Conservation (phyloP, 1,140 invertebrate genomes). For the Drosophila miranda region DNA sequence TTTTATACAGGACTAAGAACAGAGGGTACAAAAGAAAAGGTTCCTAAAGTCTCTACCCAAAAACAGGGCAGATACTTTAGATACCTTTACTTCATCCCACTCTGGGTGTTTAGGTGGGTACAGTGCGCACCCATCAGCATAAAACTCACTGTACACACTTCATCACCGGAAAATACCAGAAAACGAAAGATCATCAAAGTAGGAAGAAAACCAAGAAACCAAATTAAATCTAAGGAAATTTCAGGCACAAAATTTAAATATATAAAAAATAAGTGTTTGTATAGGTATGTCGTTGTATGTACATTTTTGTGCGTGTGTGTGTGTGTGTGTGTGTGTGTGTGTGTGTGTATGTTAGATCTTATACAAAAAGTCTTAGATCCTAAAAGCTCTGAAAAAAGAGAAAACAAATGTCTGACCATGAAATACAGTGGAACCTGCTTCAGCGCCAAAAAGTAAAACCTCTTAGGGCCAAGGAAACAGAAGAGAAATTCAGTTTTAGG, state of each 20-base stretch:
- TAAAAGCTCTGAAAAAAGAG: neutral
- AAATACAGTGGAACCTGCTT: too few species aligned
- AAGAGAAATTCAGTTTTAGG: neutral
- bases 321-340: slow-evolving; percentile 18
- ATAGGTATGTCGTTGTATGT: slow-evolving; percentile 7
- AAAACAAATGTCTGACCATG: too few species aligned
- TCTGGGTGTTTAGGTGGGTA: neutral
- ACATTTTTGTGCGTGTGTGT: slow-evolving; percentile 28
- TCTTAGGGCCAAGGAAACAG: too few species aligned
- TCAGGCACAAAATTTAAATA: slow-evolving; percentile 8
- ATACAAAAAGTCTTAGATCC: neutral
- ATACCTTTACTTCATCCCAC: too few species aligned
- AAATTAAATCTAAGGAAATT: slow-evolving; percentile 25
- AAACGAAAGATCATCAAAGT: slow-evolving; percentile 10
- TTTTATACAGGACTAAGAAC: too few species aligned
- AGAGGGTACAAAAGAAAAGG: neutral
- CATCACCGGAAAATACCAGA: neutral
- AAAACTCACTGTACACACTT: neutral
- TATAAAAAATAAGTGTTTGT: slow-evolving; percentile 6
- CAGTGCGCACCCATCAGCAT: neutral
- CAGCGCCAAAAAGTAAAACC: too few species aligned
- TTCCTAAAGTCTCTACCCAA: neutral
- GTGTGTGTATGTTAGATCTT: slow-evolving; percentile 5
- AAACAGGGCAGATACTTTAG: neutral
- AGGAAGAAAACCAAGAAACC: slow-evolving; percentile 12